These are phyloP conservation scores for Ochropacha duplaris DNA, from an alignment of 2,888 invertebrate genomes.

Conservation along the genomic window DNA sequence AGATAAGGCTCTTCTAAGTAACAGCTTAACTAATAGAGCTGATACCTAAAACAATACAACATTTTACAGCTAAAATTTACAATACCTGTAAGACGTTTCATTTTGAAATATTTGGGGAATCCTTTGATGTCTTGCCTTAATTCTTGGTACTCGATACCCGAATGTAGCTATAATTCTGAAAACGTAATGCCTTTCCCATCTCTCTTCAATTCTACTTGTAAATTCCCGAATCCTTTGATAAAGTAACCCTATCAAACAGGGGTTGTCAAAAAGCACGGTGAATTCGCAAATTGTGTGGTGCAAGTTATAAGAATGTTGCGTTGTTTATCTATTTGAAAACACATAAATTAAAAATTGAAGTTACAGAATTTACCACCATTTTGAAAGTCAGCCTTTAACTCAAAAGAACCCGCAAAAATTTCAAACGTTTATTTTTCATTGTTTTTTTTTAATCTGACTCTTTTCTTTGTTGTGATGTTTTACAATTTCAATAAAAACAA, in stretches of 20 bases:
- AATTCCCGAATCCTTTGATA: constrained; percentile 49
- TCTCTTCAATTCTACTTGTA: constrained; percentile 18
- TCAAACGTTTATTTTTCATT: too few species aligned
- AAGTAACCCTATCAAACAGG: constrained; percentile 46
- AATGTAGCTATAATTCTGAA: constrained; percentile 22
- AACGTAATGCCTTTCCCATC: constrained; percentile 9
- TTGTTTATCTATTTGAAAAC: not conserved
- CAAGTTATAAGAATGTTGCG: constrained; percentile 19
- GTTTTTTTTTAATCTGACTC: too few species aligned
- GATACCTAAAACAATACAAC: not conserved
- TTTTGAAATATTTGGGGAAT: not conserved
- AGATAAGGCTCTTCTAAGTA: not conserved
- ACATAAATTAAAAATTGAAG: too few species aligned
- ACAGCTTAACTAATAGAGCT: not conserved
- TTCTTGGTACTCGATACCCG: constrained; percentile 16
- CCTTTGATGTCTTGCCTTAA: not conserved
- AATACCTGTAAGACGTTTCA: not conserved
- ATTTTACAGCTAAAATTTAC: not conserved
- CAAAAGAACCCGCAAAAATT: too few species aligned
- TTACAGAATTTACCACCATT: too few species aligned
- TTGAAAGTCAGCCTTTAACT: too few species aligned
- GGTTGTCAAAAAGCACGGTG: constrained; percentile 43
- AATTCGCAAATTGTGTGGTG: constrained; percentile 30
- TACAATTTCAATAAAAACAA: too few species aligned
- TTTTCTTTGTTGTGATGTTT: too few species aligned